Base-by-base conservation (phyloP, 2,797 vertebrate species). In the Macroramphosus scolopax region DNA sequence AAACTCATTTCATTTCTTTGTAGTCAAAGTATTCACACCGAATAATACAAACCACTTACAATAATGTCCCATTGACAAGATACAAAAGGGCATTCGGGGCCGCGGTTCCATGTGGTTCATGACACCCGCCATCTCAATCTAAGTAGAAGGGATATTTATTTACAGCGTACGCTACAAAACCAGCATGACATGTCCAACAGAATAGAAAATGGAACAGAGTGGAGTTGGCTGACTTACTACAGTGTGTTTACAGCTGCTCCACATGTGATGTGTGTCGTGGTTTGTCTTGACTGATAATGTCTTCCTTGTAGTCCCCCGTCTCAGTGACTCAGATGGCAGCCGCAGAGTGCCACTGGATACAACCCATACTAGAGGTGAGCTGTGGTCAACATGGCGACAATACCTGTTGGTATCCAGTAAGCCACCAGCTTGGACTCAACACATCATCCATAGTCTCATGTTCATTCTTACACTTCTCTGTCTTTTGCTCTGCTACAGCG, bases 311-410 rank as follows among this genome's bases (percentile, higher is more conserved):
- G 90, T 64, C 1, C 68, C 87, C 37, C 82, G 81, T 35, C 17
- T 81, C 37, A 7, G 72, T 16, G 88, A 90, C 18, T 52, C 74
- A 13, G 86, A 90, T 4, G 63, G 43, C 37, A 63, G 13, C 53
- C 83, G 71, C 32, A 90, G 82, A 72, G 42, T 31, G 16, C 29
- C 72, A 3, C 16, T 81, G 63, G 89, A 88, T 25, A 53, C 66
- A 11, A 50, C 62, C 30, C 77, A 74, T 3, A 81, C 75, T 4
- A 77, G 74, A 89, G 90, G 90, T 91, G 63, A 67, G 82, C 39
- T 35, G 22, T 25, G 33, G 56, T 59, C 48, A 49, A 29, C 22
- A 28, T 50, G 46, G 63, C 35, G 33, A 39, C 67, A 37, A 28
- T n/a, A n/a, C n/a, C n/a, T n/a, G n/a, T n/a, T n/a, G n/a, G n/a